These are phyloP conservation scores for Molorchus minor DNA, from an alignment of 2,888 invertebrate genomes.

Conservation along the genomic window DNA sequence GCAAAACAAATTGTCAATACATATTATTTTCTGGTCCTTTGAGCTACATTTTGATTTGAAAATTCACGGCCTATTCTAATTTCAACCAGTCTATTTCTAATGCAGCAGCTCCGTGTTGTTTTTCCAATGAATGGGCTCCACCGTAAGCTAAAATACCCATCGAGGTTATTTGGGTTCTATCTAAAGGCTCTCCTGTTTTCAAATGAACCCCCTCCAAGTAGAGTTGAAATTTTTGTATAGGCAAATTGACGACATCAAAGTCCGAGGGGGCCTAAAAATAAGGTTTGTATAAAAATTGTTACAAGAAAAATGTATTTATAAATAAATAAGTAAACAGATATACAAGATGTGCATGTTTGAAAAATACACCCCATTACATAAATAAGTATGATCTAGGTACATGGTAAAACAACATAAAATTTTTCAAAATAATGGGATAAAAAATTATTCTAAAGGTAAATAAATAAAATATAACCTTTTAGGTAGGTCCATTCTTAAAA, in stretches of 20 bases:
- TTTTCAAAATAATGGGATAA: no score
- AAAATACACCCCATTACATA: no score
- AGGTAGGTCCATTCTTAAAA: no score
- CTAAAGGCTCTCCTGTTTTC: conserved; percentile 55
- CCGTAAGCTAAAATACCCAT: conserved; percentile 63
- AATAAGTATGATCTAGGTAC: no score
- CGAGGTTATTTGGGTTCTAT: conserved; percentile 57
- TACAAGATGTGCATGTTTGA: no score
- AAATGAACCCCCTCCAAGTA: conserved; percentile 60
- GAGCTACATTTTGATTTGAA: background rate
- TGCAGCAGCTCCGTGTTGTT: conserved; percentile 62
- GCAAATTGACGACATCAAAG: conserved; percentile 50
- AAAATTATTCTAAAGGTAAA: no score
- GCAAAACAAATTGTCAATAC: background rate
- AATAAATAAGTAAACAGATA: no score
- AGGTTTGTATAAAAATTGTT: background rate
- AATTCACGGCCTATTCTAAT: conserved; percentile 9
- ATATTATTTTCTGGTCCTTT: conserved; percentile 1
- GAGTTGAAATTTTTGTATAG: conserved; percentile 59
- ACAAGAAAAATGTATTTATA: background rate
- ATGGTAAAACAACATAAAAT: no score
- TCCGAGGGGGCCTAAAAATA: conserved; percentile 33
- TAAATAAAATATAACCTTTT: no score
- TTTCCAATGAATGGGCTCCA: conserved; percentile 61
- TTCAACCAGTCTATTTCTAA: conserved; percentile 64